These are phyloP conservation scores for Intellagama lesueurii DNA, from an alignment of 2,797 vertebrate genomes.

Conservation along the genomic window DNA sequence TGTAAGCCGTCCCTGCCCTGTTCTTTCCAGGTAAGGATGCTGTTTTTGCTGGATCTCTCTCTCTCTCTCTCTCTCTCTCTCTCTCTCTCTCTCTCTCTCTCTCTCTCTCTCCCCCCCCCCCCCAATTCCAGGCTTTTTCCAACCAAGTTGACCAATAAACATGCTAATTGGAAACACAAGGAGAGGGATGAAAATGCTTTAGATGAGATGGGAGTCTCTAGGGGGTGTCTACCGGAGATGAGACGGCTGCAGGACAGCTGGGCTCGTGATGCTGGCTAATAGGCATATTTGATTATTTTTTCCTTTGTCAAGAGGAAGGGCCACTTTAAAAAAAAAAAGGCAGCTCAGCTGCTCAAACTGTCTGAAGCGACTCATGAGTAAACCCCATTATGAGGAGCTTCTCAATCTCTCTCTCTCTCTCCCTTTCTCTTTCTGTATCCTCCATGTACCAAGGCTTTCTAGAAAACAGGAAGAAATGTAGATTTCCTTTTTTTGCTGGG, in stretches of 20 bases:
- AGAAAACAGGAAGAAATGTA: neutral
- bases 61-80: too few species aligned
- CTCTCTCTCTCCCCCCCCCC: neutral
- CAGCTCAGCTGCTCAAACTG: neutral
- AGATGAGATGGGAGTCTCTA: constrained; percentile 15
- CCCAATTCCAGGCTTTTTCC: neutral
- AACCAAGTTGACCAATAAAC: neutral
- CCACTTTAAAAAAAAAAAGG: neutral
- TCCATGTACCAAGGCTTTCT: neutral
- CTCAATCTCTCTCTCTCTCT: neutral
- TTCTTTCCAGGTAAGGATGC: neutral
- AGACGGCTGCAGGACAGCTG: constrained; percentile 12
- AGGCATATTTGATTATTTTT: neutral
- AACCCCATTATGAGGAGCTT: neutral
- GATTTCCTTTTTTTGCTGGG: neutral
- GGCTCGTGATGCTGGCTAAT: constrained; percentile 1
- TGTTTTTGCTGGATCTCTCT: neutral
- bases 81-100: too few species aligned
- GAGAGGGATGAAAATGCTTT: constrained; percentile 6
- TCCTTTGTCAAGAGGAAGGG: neutral
- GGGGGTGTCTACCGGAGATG: neutral
- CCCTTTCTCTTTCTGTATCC: neutral
- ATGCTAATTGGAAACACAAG: constrained; percentile 2
- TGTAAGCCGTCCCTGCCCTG: neutral
- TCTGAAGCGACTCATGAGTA: constrained; percentile 18